Evolutionary conservation across 2,888 invertebrate species (phyloP).

Genomic region (Tachina lurida): DNA sequence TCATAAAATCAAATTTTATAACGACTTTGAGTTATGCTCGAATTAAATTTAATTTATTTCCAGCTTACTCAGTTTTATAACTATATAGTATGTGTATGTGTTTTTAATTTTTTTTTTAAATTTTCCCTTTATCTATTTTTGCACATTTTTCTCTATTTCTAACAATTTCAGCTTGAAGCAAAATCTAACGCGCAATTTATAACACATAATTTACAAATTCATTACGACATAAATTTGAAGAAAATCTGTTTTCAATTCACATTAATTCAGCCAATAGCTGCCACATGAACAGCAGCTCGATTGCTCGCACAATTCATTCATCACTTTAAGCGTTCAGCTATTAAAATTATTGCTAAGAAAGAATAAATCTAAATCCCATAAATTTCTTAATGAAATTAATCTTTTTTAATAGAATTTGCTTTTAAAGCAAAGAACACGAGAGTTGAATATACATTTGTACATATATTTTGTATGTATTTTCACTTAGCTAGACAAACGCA

Average conservation of each 20-base stretch:
- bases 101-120: not conserved
- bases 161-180: not conserved
- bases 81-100: too few relatives aligned
- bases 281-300: not conserved
- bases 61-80: too few relatives aligned
- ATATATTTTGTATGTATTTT: not conserved
- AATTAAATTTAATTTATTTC: too few relatives aligned
- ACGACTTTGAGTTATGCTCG: too few relatives aligned
- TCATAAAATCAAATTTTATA: too few relatives aligned
- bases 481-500: not conserved
- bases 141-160: not conserved
- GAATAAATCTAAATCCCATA: constrained; percentile 35
- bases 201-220: not conserved
- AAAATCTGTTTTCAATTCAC: constrained; percentile 11
- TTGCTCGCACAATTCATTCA: not conserved
- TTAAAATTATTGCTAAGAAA: constrained; percentile 4
- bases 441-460: not conserved
- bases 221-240: not conserved
- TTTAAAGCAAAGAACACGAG: not conserved
- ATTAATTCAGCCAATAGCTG: constrained; percentile 28
- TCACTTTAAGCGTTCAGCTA: constrained; percentile 9
- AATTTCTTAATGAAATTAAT: constrained; percentile 52
- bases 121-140: not conserved
- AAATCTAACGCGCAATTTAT: not conserved
- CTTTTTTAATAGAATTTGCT: constrained; percentile 29